Base-by-base conservation (phyloP, 2,888 invertebrate species). In the Priocnemis perturbator region DNA sequence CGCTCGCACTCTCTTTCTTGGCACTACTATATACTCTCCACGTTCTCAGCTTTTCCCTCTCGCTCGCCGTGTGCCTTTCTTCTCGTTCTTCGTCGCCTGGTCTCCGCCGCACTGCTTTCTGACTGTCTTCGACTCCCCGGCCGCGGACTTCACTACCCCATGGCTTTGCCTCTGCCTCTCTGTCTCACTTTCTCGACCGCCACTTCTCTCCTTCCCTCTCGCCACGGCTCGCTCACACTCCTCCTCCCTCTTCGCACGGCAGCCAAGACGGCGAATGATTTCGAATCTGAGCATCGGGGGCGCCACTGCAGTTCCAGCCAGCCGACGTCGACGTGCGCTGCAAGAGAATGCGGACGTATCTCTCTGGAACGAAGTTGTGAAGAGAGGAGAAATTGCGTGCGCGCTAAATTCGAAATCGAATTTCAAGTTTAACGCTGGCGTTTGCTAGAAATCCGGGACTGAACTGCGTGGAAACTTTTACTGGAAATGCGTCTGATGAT, bases 51-150 rank as follows among this genome's bases (percentile, higher is more conserved):
- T 53, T 44, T 48, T 59, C 17, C 57, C 59, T 62, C 56, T 68
- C 60, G 47, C 37, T 53, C 0, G 19, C 53, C 17, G 21, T 53
- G 64, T 20, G 61, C 44, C 47, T n/a, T 30, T 64, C 60, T 21
- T 44, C 56, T 44, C 21, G 20, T 21, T 30, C 53, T 57, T 21
- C 47, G 21, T 55, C 3, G 53, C 45, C 53, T 62, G 62, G 48
- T 45, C 67, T 60, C 72, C 30, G 67, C 68, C 79, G 72, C 74
- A 73, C 76, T 69, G 71, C 78, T 76, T 76, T 57, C 78, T 37
- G 74, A 80, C 76, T 73, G 71, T 52, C 57, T 37, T 59, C 57
- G 71, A 64, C 73, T 74, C 72, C 72, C 70, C 67, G 71, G 73
- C 69, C 67, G 60, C 62, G 58, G 66, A 71, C 67, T 74, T 67